phyloP scores from a whole-genome alignment of 2,113 vertebrate genomes.

The Nycticryphes semicollaris region DNA sequence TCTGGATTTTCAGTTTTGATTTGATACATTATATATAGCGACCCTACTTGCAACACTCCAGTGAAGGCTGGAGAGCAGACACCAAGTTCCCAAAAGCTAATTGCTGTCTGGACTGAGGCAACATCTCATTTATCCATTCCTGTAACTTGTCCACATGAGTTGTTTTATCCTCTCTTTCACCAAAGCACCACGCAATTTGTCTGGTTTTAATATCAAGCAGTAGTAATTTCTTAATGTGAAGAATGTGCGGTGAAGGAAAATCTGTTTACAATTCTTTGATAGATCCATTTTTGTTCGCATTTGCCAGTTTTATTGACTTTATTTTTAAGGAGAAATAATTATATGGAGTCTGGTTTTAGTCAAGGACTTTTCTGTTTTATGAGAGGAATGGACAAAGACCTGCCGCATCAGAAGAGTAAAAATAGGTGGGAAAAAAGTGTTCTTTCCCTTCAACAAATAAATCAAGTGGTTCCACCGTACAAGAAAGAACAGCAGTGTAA shows the following conservation, averaged over 20 bases:
- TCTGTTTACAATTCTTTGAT: constrained; percentile 7
- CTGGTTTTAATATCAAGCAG: constrained; percentile 17
- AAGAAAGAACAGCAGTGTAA: background rate
- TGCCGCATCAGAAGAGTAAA: background rate
- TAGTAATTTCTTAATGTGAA: constrained; percentile 7
- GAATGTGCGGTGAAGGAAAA: constrained; percentile 9
- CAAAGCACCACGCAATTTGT: background rate
- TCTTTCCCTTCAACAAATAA: constrained; percentile 37
- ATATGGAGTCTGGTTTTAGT: background rate
- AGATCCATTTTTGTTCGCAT: constrained; percentile 27
- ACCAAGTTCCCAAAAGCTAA: background rate
- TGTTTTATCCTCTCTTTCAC: background rate
- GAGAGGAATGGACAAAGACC: background rate
- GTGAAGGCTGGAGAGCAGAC: background rate
- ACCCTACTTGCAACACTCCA: background rate
- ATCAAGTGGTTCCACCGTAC: background rate
- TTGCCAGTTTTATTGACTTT: constrained; percentile 29
- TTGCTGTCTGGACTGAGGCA: constrained; percentile 14
- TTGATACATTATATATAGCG: background rate
- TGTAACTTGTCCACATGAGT: background rate
- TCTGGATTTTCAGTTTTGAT: background rate
- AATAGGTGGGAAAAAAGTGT: background rate
- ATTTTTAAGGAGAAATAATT: constrained; percentile 39
- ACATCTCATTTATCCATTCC: background rate
- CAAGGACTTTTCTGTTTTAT: constrained; percentile 1